Base-by-base conservation (phyloP, 2,797 vertebrate species). In the Ptychobarbus kaznakovi region DNA sequence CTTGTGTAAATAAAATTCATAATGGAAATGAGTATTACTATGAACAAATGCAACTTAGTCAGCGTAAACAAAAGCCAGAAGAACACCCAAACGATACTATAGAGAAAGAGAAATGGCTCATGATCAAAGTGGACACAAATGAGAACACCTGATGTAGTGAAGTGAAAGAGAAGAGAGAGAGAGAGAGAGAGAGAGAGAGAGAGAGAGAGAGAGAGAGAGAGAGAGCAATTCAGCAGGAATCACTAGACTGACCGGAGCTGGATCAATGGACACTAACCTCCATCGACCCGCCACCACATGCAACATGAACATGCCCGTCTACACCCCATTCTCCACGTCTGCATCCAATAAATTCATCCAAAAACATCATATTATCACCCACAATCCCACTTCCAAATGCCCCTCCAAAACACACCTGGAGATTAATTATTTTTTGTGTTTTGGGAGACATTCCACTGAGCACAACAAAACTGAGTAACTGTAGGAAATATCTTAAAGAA, bases 241-340 rank as follows among this genome's bases (percentile, higher is more conserved):
- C 93, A 93, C 93, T 95, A 92, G 91, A 92, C 93, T 94, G 94
- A 94, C 94, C 95, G 92, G 93, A 94, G 93, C 91, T 91, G 87
- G 90, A 95, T 96, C 95, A 87, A 96, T 96, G 95, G 94, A 96
- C 95, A 96, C 95, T 95, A 95, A 96, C 95, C 93, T 95, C 94
- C 94, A 95, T 95, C 93, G 95, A 96, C 88, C 94, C 90, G 91
- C 92, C 91, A 92, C 93, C 86, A 76, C 86, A 86, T 83, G 87
- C 80, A 73, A 80, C 84, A 70, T 79, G 85, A 86, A 86, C 83
- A 85, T 85, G 86, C 83, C 80, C 40, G 42, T 88, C 77, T 80
- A 66, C 83, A 56, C 79, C 44, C 81, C 78, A 84, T 87, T 82
- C 79, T 76, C 63, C 81, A 66, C 72, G 61, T 82, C 35, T 28